These are phyloP conservation scores for Aporophyla lueneburgensis DNA, from an alignment of 2,888 invertebrate genomes.

Conservation along the genomic window DNA sequence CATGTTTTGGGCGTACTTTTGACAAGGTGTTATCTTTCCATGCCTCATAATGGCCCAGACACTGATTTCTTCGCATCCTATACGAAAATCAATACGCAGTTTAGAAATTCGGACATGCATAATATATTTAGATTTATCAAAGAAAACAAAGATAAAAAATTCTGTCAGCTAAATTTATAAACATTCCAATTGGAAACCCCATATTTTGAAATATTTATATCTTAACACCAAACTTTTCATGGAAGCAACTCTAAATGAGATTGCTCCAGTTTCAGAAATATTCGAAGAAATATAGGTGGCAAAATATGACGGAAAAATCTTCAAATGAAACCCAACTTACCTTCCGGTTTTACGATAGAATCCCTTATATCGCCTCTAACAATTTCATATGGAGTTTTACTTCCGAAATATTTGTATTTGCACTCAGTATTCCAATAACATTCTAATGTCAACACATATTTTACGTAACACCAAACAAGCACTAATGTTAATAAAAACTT, in stretches of 20 bases:
- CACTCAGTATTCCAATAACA: slow-evolving; percentile 83
- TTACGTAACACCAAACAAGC: slow-evolving; percentile 36
- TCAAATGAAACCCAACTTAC: slow-evolving; percentile 44
- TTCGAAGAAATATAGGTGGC: slow-evolving; percentile 11
- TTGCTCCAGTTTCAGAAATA: slow-evolving; percentile 10
- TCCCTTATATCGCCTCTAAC: slow-evolving; percentile 83
- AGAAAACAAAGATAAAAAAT: background rate
- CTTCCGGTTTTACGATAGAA: slow-evolving; percentile 65
- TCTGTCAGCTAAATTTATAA: background rate
- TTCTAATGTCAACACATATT: slow-evolving; percentile 57
- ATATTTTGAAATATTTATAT: background rate
- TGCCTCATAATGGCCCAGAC: slow-evolving; percentile 79
- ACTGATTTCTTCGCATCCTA: slow-evolving; percentile 76
- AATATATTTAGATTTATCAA: background rate
- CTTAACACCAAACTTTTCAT: background rate
- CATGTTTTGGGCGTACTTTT: slow-evolving; percentile 64
- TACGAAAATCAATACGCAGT: background rate
- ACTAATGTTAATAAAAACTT: slow-evolving; percentile 18
- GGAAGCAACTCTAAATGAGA: background rate
- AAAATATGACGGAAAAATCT: slow-evolving; percentile 21
- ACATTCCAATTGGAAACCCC: background rate
- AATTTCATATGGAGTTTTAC: slow-evolving; percentile 81
- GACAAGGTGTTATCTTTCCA: slow-evolving; percentile 74
- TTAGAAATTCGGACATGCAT: background rate
- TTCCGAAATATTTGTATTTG: slow-evolving; percentile 80